Evolutionary conservation across 1,140 invertebrate species (phyloP).

Genomic region (Psilanteris sp.): DNA sequence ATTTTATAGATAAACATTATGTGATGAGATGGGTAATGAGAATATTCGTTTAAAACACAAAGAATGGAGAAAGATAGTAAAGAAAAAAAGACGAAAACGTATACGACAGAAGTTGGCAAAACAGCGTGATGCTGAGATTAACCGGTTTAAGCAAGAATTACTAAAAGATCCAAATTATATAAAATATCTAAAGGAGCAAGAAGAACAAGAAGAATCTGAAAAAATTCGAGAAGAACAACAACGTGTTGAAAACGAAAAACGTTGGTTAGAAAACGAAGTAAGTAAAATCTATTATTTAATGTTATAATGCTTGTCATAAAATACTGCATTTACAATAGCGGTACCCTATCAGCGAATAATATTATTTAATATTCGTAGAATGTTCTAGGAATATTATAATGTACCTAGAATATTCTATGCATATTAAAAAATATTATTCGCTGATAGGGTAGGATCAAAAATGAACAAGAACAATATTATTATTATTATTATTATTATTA

Average conservation of each 20-base stretch:
- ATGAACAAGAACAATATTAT: too few relatives aligned
- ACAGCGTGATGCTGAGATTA: conserved; percentile 67
- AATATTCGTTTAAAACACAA: conserved; percentile 75
- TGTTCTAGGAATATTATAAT: too few relatives aligned
- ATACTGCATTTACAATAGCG: too few relatives aligned
- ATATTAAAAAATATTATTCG: too few relatives aligned
- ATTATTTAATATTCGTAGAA: too few relatives aligned
- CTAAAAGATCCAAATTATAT: conserved; percentile 75
- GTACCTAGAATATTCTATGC: too few relatives aligned
- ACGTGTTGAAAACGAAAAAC: conserved; percentile 68
- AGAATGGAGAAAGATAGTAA: conserved; percentile 83
- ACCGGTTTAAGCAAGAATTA: conserved; percentile 62
- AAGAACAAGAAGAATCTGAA: conserved; percentile 75
- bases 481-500: too few relatives aligned
- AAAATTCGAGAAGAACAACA: conserved; percentile 77
- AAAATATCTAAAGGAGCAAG: conserved; percentile 75
- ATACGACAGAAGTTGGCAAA: conserved; percentile 79
- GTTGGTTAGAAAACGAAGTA: conserved; percentile 78
- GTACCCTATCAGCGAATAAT: too few relatives aligned
- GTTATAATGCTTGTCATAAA: too few relatives aligned
- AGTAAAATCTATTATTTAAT: conserved; percentile 16
- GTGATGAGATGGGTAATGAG: conserved; percentile 24
- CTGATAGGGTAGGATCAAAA: too few relatives aligned
- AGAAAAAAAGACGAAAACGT: conserved; percentile 82
- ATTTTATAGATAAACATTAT: conserved; percentile 10